Evolutionary conservation across 2,888 invertebrate species (phyloP).

Genomic region (Lydus trimaculatus): DNA sequence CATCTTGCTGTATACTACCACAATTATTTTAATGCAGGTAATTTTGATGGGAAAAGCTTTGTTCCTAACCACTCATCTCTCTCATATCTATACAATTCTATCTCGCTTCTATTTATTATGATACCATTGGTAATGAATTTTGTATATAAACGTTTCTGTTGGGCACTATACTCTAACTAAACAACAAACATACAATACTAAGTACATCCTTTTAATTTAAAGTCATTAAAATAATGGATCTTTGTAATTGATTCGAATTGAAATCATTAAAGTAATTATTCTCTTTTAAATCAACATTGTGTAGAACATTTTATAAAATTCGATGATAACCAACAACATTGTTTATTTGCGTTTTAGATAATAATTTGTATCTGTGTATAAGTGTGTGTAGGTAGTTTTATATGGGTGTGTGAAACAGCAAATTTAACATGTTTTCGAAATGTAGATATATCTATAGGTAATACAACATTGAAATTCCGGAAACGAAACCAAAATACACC

Average conservation of each 20-base stretch:
- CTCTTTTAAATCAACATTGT: conserved; percentile 19
- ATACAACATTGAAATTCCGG: background rate
- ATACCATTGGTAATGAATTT: conserved; percentile 7
- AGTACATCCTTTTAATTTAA: conserved; percentile 44
- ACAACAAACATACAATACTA: conserved; percentile 16
- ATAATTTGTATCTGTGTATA: background rate
- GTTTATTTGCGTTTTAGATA: background rate
- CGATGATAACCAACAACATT: background rate
- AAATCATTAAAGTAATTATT: conserved; percentile 51
- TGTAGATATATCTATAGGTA: background rate
- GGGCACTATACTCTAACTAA: conserved; percentile 10
- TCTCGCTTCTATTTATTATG: conserved; percentile 1
- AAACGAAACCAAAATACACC: conserved; percentile 5
- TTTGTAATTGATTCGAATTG: conserved; percentile 51
- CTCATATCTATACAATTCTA: background rate
- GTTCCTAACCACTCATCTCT: background rate
- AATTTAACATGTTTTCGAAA: background rate
- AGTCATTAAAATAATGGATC: conserved; percentile 48
- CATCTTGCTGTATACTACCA: conserved; percentile 18
- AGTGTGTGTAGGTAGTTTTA: background rate
- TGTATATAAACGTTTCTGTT: background rate
- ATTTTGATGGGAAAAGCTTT: conserved; percentile 17
- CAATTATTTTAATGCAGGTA: conserved; percentile 28
- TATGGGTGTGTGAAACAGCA: too few relatives aligned
- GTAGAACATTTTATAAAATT: conserved; percentile 8